Base-by-base conservation (phyloP, 2,888 invertebrate species). In the Acanthosepion pharaonis region DNA sequence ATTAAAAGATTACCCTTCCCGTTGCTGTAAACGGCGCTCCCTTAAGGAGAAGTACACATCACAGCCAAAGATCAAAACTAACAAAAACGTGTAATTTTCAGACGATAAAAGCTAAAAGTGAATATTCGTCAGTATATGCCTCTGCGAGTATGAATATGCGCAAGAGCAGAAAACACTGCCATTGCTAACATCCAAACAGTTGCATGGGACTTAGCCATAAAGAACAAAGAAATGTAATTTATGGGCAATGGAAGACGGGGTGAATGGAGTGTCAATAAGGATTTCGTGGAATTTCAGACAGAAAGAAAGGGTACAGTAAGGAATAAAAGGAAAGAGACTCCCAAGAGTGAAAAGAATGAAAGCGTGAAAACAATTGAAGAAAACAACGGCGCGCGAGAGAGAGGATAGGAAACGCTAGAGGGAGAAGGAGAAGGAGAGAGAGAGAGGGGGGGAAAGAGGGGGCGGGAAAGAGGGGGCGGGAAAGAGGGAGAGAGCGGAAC, bases 181-280 rank as follows among this genome's bases (percentile, higher is more conserved):
- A 78, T 15, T n/a, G 78, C 33, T 33, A n/a, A n/a, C 78, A 78
- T 78, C 33, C 78, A 78, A 78, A 78, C 78, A 78, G 78, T 78
- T 78, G 78, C 78, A 78, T 78, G 78, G 78, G 78, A 78, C 78
- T 78, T 78, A 18, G 78, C 78, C 78, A 78, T 33, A 78, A 78
- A 78, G 78, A 78, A 78, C n/a, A 78, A 78, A 78, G 78, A 33
- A 33, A 78, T 11, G n/a, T 78, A 78, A 78, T 78, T 78, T 78
- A 78, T 78, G n/a, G 78, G 23, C 28, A 28, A 42, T 53, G 48
- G 93, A 18, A 42, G 48, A 18, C 28, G 48, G 48, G 48, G 28
- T 23, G 93, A 23, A 20, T 9, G 48, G 8, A 20, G 20, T 78
- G 15, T 9, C n/a, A 78, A 78, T 78, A 78, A 78, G 78, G 78